Percentiles rank a stretch among this genome's conserved stretches.
Conservation (phyloP, 2,113 vertebrate species). For the Amazona vittata region DNA sequence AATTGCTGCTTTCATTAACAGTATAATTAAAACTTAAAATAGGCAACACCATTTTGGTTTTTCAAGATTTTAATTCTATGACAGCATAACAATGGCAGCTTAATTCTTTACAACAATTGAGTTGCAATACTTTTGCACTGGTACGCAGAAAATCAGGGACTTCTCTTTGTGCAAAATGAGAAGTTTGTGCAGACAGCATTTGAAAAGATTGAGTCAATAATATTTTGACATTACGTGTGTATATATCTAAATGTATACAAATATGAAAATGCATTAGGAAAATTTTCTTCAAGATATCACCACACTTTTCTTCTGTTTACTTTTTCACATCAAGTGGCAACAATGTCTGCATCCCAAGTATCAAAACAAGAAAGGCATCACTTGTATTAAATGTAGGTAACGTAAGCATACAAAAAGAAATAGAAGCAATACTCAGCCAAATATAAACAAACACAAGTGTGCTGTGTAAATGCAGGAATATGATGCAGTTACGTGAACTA, state of each 20-base stretch:
- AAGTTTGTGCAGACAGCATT: neutral
- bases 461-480: neutral
- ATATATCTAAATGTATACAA: neutral
- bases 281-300: neutral
- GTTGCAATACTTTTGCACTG: neutral
- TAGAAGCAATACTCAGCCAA: neutral
- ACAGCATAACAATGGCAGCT: neutral
- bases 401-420: neutral
- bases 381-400: neutral
- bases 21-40: neutral
- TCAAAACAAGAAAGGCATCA: neutral
- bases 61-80: neutral
- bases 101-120: neutral
- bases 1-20: neutral
- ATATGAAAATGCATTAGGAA: rapidly evolving
- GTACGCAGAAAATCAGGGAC: neutral
- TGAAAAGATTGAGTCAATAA: neutral
- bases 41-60: neutral
- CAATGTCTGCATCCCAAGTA: neutral
- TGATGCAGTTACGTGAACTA: neutral
- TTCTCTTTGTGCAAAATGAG: neutral
- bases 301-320: neutral
- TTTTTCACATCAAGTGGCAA: neutral
- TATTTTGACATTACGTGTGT: neutral
- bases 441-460: neutral